Conservation (phyloP, 2,797 vertebrate species). For the Cossypha dichroa region DNA sequence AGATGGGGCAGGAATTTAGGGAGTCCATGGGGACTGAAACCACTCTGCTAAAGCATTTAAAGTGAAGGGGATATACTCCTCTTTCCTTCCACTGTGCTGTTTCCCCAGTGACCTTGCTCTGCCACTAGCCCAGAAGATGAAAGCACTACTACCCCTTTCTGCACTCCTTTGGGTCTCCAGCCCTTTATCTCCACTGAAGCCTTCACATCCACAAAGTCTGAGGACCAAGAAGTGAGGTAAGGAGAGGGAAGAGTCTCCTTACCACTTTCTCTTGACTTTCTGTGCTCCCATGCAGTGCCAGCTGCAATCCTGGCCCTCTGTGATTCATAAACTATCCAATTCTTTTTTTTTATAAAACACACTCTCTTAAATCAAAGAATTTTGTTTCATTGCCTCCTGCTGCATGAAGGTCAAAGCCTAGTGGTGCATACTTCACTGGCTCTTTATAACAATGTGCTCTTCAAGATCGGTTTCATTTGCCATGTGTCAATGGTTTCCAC, state of each 20-base stretch:
- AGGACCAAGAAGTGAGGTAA: not conserved
- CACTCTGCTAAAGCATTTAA: not conserved
- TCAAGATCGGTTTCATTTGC: slow-evolving; percentile 47
- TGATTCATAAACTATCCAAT: slow-evolving; percentile 27
- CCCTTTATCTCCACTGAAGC: not conserved
- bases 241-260: not conserved
- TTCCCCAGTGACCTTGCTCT: not conserved
- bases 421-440: slow-evolving; percentile 45
- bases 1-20: not conserved
- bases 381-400: slow-evolving; percentile 49
- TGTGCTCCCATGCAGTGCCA: not conserved
- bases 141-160: not conserved
- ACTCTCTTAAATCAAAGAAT: slow-evolving; percentile 49
- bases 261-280: not conserved
- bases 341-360: not conserved
- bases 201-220: not conserved
- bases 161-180: not conserved
- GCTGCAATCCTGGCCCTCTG: not conserved
- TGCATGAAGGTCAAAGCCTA: slow-evolving; percentile 64
- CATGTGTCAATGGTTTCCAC: slow-evolving; percentile 51
- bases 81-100: not conserved
- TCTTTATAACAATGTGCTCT: slow-evolving; percentile 33
- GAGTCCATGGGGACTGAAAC: not conserved
- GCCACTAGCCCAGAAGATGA: not conserved
- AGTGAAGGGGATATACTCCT: not conserved